These are phyloP conservation scores for Himantopus leucocephalus DNA, from an alignment of 2,113 vertebrate genomes.

Conservation along the genomic window DNA sequence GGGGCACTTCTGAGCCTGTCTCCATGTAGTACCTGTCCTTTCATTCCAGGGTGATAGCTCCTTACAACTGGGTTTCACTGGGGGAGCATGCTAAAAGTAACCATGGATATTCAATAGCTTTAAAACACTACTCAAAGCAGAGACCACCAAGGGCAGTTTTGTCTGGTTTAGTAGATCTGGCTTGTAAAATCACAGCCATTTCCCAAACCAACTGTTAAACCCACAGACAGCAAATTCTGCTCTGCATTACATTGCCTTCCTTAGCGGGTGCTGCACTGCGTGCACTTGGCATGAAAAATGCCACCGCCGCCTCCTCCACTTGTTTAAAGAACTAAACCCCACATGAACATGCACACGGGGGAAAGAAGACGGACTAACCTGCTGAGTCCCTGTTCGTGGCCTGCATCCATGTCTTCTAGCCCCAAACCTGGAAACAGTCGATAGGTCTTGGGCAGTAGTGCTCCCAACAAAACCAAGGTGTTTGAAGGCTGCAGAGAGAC, in stretches of 20 bases:
- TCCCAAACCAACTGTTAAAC: neutral
- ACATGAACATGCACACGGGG: fast-evolving
- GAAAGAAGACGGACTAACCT: neutral
- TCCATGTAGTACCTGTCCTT: neutral
- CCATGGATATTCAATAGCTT: neutral
- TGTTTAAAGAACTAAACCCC: neutral
- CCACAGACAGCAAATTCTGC: neutral
- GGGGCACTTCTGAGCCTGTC: neutral
- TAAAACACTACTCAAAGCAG: neutral
- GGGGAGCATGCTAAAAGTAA: neutral
- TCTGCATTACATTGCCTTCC: neutral
- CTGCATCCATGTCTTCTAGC: neutral
- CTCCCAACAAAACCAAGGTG: neutral
- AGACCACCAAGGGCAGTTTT: conserved; percentile 2
- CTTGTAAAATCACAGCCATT: conserved; percentile 30
- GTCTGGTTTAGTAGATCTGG: neutral
- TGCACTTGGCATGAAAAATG: neutral
- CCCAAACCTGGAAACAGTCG: neutral
- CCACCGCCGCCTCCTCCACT: fast-evolving
- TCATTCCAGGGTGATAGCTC: neutral
- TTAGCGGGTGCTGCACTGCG: fast-evolving
- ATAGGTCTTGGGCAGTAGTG: fast-evolving
- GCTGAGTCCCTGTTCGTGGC: neutral
- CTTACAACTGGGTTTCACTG: neutral
- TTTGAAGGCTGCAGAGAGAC: neutral